A percentile compares a stretch with the other conserved stretches of the same genome.
These are phyloP conservation scores for Lepilemur septentrionalis DNA, from an alignment of 2,797 vertebrate genomes.

Conservation along the genomic window DNA sequence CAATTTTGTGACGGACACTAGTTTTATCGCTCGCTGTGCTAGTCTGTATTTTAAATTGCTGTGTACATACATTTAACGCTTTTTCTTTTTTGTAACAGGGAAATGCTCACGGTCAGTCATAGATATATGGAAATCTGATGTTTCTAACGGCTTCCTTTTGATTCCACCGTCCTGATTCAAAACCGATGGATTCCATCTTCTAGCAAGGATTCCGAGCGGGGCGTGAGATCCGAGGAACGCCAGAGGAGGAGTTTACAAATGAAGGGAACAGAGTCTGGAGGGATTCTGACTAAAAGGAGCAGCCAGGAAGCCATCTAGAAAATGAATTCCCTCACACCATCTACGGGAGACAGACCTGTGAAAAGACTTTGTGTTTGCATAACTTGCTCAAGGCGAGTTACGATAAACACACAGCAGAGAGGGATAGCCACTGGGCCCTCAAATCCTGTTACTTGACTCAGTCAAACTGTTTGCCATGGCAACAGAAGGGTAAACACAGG, in stretches of 20 bases:
- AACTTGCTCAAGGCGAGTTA: background rate
- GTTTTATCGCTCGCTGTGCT: fast-evolving
- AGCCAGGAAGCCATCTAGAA: background rate
- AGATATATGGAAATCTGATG: background rate
- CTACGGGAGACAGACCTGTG: background rate
- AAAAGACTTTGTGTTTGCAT: fast-evolving
- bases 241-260: background rate
- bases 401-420: fast-evolving
- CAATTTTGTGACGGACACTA: fast-evolving
- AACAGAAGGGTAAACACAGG: no score
- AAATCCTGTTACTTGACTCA: background rate
- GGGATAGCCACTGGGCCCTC: fast-evolving
- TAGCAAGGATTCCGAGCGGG: background rate
- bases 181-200: background rate
- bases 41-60: background rate
- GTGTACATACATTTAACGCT: background rate
- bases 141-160: background rate
- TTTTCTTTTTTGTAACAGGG: background rate
- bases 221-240: fast-evolving
- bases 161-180: background rate
- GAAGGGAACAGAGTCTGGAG: background rate
- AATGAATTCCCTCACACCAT: background rate
- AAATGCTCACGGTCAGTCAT: background rate
- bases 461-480: background rate
- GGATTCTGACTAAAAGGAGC: background rate